Conservation (phyloP, 2,888 invertebrate species). For the Cephus nigrinus region DNA sequence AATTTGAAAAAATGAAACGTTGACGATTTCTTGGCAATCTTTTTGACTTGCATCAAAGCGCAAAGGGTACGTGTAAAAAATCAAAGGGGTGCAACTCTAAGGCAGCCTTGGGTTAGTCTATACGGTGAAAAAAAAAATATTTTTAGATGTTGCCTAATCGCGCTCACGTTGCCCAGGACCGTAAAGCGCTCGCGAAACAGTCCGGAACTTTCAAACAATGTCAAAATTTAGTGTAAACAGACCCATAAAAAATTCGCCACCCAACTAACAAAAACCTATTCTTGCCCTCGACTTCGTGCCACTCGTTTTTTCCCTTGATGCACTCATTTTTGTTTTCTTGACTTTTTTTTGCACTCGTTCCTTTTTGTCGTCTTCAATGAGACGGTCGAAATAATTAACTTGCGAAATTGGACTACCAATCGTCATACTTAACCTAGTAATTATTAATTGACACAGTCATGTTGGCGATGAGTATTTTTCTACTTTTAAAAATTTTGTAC, state of each 20-base stretch:
- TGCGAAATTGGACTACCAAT: not conserved
- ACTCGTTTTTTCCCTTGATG: not conserved
- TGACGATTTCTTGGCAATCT: too few relatives aligned
- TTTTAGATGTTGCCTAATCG: slow-evolving; percentile 20
- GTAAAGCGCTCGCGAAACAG: slow-evolving; percentile 17
- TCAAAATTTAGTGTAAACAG: slow-evolving; percentile 22
- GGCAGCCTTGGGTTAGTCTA: not conserved
- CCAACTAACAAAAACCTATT: not conserved
- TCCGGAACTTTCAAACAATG: slow-evolving; percentile 24
- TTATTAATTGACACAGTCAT: not conserved
- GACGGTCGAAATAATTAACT: not conserved
- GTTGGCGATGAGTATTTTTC: not conserved
- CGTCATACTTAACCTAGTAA: not conserved
- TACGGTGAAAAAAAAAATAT: slow-evolving; percentile 10
- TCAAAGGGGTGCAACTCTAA: not conserved
- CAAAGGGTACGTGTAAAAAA: not conserved
- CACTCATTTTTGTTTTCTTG: not conserved
- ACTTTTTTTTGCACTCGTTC: too few relatives aligned
- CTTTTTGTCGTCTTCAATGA: not conserved
- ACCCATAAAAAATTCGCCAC: slow-evolving; percentile 17
- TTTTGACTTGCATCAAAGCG: not conserved
- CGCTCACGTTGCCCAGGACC: slow-evolving; percentile 1
- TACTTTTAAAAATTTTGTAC: not conserved
- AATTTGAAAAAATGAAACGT: too few relatives aligned
- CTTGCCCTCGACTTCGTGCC: not conserved